Conservation (phyloP, 2,888 invertebrate genomes). For the Pediacus dermestoides region DNA sequence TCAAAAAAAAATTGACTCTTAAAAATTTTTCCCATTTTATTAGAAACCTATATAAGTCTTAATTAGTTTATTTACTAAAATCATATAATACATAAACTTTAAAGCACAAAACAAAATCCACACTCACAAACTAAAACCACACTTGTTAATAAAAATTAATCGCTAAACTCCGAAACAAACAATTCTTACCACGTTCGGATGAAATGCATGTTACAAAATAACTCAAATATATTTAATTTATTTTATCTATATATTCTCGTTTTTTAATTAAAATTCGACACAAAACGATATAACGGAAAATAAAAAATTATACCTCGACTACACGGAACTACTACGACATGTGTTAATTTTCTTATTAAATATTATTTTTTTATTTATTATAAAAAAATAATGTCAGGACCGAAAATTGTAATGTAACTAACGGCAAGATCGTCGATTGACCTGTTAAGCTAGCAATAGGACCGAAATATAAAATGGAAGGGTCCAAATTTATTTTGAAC, state of each 20-base stretch:
- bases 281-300: too few species aligned
- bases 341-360: too few species aligned
- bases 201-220: conserved; percentile 3
- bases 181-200: conserved; percentile 6
- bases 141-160: conserved; percentile 4
- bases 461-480: conserved; percentile 8
- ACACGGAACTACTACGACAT: too few species aligned
- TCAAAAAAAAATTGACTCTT: too few species aligned
- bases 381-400: not conserved
- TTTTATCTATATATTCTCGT: too few species aligned
- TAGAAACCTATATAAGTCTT: too few species aligned
- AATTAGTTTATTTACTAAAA: not conserved
- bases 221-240: not conserved
- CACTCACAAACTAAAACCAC: not conserved
- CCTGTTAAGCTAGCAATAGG: conserved; percentile 7
- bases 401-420: not conserved
- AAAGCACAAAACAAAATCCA: not conserved
- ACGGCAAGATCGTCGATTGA: conserved; percentile 4
- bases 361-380: not conserved
- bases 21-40: too few species aligned
- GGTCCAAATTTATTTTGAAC: too few species aligned
- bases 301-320: not conserved
- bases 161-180: not conserved
- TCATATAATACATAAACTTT: not conserved
- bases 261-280: too few species aligned